Evolutionary conservation across 1,140 invertebrate species (phyloP), one percentile per base, ranked within the genome.

Genomic region (Drosophila busckii): DNA sequence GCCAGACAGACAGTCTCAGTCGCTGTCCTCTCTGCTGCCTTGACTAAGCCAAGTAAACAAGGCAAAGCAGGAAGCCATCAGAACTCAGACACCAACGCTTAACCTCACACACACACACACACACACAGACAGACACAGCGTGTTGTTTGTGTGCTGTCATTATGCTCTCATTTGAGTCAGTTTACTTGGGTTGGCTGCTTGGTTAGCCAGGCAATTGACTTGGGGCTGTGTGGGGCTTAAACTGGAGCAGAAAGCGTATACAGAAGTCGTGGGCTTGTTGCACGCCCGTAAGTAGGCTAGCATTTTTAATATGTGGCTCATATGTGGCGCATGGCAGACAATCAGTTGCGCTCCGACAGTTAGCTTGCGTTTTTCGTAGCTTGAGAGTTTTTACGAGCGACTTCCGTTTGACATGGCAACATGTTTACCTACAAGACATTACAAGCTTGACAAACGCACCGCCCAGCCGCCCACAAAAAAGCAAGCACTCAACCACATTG

Each of bases 381-480:
- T 49, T 44, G 64, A 26, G 67, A 50, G 73, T 59, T 78, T 78
- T 80, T 78, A 78, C 73, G 73, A 78, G 68, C 68, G 73, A 80
- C 73, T 78, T 78, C 73, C 73, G 73, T 49, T 56, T 64, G 75
- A 67, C 64, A 78, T 52, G 58, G 58, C 68, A 73, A 61, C 73
- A 73, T 80, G 73, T 80, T 80, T 80, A 80, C 73, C 73, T 80
- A 78, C 73, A 73, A 68, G 73, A 80, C 75, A 80, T 78, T 80
- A 78, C 73, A 73, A 55, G 73, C 67, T 55, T 70, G 73, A 62
- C 34, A 68, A 53, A 4, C 10, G 41, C 41, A 13, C 3, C 34
- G 7, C 9, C 8, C n/a, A 1, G 40, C 5, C n/a, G 12, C 35
- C 5, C 41, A 15, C 26, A 3, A 6, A 1, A 12, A n/a, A 10